These are phyloP conservation scores for Erythrolamprus reginae DNA, from an alignment of 2,113 vertebrate species.

Conservation along the genomic window DNA sequence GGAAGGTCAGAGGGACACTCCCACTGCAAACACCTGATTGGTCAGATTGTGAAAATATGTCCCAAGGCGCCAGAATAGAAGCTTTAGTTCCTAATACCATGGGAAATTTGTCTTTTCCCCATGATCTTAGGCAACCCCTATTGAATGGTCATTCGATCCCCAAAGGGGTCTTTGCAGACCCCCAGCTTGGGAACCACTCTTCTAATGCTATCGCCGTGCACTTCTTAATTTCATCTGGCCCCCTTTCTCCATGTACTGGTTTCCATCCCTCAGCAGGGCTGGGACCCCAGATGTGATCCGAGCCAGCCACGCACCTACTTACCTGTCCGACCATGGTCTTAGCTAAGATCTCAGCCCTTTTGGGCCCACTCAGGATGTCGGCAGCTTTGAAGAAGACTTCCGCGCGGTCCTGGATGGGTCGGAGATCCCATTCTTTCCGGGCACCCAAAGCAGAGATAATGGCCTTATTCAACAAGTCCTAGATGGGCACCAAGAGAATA, in stretches of 20 bases:
- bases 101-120: no score
- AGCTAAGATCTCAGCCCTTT: slow-evolving; percentile 84
- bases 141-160: no score
- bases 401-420: slow-evolving; percentile 81
- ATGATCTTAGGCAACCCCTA: no score
- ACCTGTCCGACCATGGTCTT: slow-evolving; percentile 98
- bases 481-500: no score
- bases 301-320: accelerated
- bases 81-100: no score
- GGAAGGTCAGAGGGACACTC: no score
- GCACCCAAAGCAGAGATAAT: slow-evolving; percentile 79
- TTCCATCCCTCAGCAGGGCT: neutral
- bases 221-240: neutral
- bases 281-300: neutral
- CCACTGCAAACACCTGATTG: no score
- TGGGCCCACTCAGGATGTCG: slow-evolving; percentile 80
- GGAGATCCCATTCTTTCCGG: slow-evolving; percentile 89
- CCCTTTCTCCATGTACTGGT: no score
- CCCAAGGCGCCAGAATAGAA: no score
- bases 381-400: slow-evolving; percentile 90
- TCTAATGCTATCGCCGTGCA: neutral
- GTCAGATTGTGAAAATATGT: no score
- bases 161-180: no score
- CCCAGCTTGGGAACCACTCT: no score
- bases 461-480: slow-evolving; percentile 90